Conservation (phyloP, 2,888 invertebrate species). For the Luperina nickerlii region DNA sequence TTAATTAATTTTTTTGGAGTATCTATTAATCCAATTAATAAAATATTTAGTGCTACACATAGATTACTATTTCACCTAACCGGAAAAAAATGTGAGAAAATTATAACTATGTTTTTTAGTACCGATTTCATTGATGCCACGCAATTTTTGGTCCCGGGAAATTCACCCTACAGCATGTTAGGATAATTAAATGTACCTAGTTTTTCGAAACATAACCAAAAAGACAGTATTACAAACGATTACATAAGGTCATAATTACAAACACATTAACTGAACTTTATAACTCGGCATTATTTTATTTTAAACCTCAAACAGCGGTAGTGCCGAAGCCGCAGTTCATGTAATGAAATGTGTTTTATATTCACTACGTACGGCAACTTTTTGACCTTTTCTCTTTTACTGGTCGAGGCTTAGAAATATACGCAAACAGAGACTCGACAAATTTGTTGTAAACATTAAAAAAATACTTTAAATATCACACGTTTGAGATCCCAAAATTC, state of each 20-base stretch:
- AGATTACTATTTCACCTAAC: no score
- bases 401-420: not conserved
- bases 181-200: not conserved
- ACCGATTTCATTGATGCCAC: no score
- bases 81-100: no score
- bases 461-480: not conserved
- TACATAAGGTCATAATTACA: not conserved
- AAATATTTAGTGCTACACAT: no score
- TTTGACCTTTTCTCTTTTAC: slow-evolving; percentile 1
- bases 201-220: not conserved
- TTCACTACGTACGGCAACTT: not conserved
- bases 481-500: not conserved
- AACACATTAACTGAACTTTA: not conserved
- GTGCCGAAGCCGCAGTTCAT: not conserved
- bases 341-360: not conserved
- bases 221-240: not conserved
- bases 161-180: no score
- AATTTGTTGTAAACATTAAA: not conserved
- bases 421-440: not conserved
- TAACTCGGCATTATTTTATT: slow-evolving; percentile 2
- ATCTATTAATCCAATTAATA: no score
- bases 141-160: no score
- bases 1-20: no score
- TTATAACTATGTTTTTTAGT: no score
- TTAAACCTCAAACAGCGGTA: not conserved